Conservation (phyloP, 2,888 invertebrate species). For the Protophormia terraenovae region DNA sequence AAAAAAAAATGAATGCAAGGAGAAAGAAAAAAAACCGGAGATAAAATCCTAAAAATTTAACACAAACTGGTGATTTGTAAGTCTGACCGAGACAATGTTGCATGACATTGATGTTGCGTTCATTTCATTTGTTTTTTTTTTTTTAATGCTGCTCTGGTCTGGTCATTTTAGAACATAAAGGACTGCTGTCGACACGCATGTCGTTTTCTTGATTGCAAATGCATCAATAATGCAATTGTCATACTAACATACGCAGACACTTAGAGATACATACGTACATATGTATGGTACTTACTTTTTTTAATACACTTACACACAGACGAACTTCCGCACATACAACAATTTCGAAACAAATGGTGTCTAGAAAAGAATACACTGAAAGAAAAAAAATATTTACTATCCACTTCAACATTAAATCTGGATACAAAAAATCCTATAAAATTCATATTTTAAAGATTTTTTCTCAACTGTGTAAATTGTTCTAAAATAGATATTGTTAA, state of each 20-base stretch:
- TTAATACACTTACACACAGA: not conserved
- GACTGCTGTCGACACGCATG: slow-evolving; percentile 57
- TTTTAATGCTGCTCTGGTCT: slow-evolving; percentile 28
- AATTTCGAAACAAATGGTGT: slow-evolving; percentile 15
- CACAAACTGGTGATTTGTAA: slow-evolving; percentile 53
- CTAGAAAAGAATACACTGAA: slow-evolving; percentile 21
- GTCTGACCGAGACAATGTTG: slow-evolving; percentile 58
- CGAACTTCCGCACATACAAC: slow-evolving; percentile 34
- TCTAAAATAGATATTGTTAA: too few relatives aligned
- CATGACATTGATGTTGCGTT: slow-evolving; percentile 61
- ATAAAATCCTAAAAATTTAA: slow-evolving; percentile 43
- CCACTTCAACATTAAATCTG: too few relatives aligned
- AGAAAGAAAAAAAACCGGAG: not conserved
- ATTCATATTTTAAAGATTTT: not conserved
- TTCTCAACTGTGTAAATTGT: too few relatives aligned
- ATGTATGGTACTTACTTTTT: not conserved
- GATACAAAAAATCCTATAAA: too few relatives aligned
- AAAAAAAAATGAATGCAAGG: not conserved
- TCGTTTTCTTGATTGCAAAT: slow-evolving; percentile 55
- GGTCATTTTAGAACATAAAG: slow-evolving; percentile 44
- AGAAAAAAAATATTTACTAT: too few relatives aligned
- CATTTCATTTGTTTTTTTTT: not conserved
- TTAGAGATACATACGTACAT: not conserved
- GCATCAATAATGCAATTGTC: slow-evolving; percentile 65
- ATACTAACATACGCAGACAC: not conserved